A percentile compares a stretch with the other conserved stretches of the same genome.
These are phyloP conservation scores for Schizothorax lantsangensis DNA, from an alignment of 2,797 vertebrate species.

Conservation along the genomic window DNA sequence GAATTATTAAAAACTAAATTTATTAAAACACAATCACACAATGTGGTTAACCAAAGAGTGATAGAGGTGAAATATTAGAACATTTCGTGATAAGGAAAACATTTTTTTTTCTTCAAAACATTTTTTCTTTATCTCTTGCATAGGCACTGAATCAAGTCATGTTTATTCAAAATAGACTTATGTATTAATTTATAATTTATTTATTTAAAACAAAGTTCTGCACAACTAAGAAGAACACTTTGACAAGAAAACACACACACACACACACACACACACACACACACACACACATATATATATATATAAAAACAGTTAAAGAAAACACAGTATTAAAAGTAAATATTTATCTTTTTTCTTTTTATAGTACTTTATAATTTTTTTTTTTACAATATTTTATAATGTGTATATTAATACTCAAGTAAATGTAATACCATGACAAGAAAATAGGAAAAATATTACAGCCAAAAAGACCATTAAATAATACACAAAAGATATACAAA, in stretches of 20 bases:
- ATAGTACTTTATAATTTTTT: background rate
- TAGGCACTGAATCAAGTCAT: background rate
- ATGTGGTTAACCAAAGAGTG: background rate
- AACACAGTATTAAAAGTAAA: background rate
- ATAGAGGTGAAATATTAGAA: background rate
- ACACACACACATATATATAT: too few species aligned
- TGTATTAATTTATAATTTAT: too few species aligned
- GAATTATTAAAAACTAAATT: constrained; percentile 30
- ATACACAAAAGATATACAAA: too few species aligned
- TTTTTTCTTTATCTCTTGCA: background rate
- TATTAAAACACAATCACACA: constrained; percentile 37
- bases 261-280: too few species aligned
- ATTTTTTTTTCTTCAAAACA: background rate
- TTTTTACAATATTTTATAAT: background rate
- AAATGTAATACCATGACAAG: background rate
- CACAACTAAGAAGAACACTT: background rate
- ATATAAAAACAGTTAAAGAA: background rate
- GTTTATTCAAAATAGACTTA: background rate
- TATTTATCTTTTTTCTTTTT: background rate
- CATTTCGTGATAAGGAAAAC: background rate
- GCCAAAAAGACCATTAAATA: background rate
- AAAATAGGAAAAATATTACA: background rate
- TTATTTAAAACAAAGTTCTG: background rate
- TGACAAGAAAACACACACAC: background rate
- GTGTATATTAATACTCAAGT: background rate